Evolutionary conservation across 2,888 invertebrate genomes (phyloP).

Genomic region (Ophraella communa): DNA sequence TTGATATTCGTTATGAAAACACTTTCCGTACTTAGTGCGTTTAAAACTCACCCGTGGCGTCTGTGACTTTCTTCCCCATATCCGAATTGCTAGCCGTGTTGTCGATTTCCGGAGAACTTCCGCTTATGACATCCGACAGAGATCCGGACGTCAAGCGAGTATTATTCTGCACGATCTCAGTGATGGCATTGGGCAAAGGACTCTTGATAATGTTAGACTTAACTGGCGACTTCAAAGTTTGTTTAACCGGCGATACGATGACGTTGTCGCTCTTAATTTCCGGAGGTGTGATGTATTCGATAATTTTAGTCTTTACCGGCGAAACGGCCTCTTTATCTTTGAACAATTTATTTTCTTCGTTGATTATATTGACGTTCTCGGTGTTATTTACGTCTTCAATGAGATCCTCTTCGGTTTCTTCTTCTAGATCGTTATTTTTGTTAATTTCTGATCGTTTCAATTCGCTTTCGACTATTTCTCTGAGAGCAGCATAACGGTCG

Average conservation of each 20-base stretch:
- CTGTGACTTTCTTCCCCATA: conserved; percentile 49
- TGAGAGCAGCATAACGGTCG: conserved; percentile 76
- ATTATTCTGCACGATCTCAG: conserved; percentile 54
- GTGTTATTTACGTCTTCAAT: conserved; percentile 34
- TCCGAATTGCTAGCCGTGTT: conserved; percentile 59
- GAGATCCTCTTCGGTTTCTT: conserved; percentile 42
- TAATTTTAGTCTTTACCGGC: conserved; percentile 34
- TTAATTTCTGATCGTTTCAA: conserved; percentile 57
- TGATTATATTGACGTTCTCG: conserved; percentile 40
- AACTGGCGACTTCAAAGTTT: conserved; percentile 42
- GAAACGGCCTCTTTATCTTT: conserved; percentile 37
- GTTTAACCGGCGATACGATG: conserved; percentile 32
- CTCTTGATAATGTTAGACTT: conserved; percentile 52
- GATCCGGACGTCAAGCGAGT: conserved; percentile 66
- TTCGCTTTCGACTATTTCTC: conserved; percentile 74
- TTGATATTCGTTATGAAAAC: too few relatives aligned
- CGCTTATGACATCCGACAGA: conserved; percentile 69
- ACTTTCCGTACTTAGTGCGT: too few relatives aligned
- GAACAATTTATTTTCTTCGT: conserved; percentile 32
- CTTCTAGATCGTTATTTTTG: conserved; percentile 59
- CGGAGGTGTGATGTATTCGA: conserved; percentile 35
- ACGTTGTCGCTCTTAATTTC: conserved; percentile 21
- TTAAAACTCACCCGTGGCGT: conserved; percentile 57
- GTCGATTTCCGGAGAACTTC: conserved; percentile 70
- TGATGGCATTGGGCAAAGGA: conserved; percentile 58